These are phyloP conservation scores for Atractosteus spatula DNA, from an alignment of 2,113 vertebrate species.

Conservation along the genomic window DNA sequence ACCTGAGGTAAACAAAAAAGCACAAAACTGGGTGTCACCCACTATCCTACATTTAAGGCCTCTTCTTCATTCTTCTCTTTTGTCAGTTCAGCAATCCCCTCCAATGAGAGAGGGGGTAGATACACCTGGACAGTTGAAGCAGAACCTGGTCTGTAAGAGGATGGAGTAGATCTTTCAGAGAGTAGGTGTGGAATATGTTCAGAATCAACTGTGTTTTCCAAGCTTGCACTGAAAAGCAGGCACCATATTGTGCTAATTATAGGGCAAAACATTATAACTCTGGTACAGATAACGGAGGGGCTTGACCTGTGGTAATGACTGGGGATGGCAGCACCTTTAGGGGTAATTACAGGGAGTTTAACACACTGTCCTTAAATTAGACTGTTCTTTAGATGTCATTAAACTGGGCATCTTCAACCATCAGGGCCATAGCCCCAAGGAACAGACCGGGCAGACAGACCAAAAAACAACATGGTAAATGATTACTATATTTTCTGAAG, in stretches of 20 bases:
- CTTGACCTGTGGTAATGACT: slow-evolving; percentile 15
- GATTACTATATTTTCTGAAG: no score
- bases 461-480: not conserved
- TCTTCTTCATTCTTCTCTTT: no score
- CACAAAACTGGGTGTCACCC: no score
- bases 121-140: not conserved
- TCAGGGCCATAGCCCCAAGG: not conserved
- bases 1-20: no score
- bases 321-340: not conserved
- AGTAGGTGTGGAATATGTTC: not conserved
- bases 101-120: no score
- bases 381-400: slow-evolving; percentile 1
- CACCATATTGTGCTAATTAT: not conserved
- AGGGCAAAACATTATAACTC: not conserved
- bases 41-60: no score
- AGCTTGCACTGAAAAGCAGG: slow-evolving; percentile 2
- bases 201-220: not conserved
- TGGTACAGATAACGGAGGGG: not conserved
- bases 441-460: not conserved
- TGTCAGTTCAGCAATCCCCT: no score
- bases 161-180: not conserved
- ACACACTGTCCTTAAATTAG: slow-evolving; percentile 13
- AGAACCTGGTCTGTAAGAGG: not conserved
- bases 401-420: not conserved
- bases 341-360: slow-evolving; percentile 13